Percentiles rank a stretch among this genome's conserved stretches.
phyloP scores from a whole-genome alignment of 2,888 invertebrate genomes.

The Lydus trimaculatus region DNA sequence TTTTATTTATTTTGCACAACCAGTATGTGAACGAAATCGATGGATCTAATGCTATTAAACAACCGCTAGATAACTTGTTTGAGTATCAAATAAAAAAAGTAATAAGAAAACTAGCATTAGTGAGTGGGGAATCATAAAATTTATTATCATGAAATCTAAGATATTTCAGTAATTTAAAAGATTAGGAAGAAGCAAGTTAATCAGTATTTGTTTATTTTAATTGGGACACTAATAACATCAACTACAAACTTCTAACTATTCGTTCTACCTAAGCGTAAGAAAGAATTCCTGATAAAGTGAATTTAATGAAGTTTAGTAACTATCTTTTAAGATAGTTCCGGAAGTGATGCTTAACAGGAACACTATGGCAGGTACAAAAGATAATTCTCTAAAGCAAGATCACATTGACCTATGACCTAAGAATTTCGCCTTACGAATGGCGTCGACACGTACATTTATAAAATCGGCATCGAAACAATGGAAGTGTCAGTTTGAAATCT shows the following conservation, averaged over 20 bases:
- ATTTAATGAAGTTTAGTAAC: not conserved
- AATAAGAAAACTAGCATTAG: not conserved
- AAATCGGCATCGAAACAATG: conserved; percentile 39
- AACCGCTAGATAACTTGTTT: not conserved
- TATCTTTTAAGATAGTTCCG: not conserved
- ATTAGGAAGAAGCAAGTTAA: not conserved
- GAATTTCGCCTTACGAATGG: conserved; percentile 27
- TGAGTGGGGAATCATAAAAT: not conserved
- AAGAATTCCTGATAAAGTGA: not conserved
- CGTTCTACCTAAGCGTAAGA: not conserved
- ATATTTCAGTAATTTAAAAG: not conserved
- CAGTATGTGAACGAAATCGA: not conserved
- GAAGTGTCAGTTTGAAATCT: conserved; percentile 36
- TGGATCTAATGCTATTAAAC: not conserved
- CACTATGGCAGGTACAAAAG: not conserved
- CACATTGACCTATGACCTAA: conserved; percentile 26
- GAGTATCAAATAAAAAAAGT: conserved; percentile 1
- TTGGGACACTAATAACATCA: not conserved
- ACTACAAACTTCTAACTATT: too few species aligned
- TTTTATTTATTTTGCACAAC: not conserved
- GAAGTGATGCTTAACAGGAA: not conserved
- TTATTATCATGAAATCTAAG: not conserved
- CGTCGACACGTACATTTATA: conserved; percentile 39
- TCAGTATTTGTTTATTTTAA: not conserved
- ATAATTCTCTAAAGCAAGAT: conserved; percentile 18